Conservation (phyloP, 2,888 invertebrate genomes). For the Heliconius ethilla region DNA sequence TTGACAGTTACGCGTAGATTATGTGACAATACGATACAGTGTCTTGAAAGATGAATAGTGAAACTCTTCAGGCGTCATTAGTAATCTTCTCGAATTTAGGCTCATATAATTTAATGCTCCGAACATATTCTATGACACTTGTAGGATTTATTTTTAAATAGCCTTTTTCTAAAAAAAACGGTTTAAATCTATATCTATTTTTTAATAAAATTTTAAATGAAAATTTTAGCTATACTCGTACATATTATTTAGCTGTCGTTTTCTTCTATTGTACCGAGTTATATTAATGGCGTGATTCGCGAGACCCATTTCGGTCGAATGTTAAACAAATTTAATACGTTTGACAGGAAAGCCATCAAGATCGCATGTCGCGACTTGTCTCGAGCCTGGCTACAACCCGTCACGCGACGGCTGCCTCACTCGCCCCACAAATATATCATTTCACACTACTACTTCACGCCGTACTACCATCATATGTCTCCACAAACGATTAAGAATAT, state of each 20-base stretch:
- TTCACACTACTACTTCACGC: constrained; percentile 76
- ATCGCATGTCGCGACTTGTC: constrained; percentile 63
- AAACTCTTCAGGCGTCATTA: background rate
- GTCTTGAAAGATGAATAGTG: background rate
- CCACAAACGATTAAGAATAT: constrained; percentile 47
- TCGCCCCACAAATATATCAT: constrained; percentile 69
- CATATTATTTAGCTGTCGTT: background rate
- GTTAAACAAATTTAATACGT: constrained; percentile 45
- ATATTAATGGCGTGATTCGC: constrained; percentile 32
- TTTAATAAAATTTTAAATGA: too few species aligned
- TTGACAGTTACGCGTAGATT: background rate
- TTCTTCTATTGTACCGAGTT: background rate
- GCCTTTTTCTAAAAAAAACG: background rate
- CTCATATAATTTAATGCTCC: background rate
- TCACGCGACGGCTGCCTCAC: constrained; percentile 64
- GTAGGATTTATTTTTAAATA: background rate
- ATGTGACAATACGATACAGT: background rate
- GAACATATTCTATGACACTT: background rate
- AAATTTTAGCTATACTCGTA: too few species aligned
- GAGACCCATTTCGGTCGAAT: constrained; percentile 32
- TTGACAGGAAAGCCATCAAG: constrained; percentile 54
- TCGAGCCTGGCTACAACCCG: constrained; percentile 58
- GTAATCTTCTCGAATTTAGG: too few species aligned
- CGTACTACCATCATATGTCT: constrained; percentile 56
- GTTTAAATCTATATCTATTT: too few species aligned